Conservation (phyloP, 1,140 invertebrate genomes). For the Apis florea region DNA sequence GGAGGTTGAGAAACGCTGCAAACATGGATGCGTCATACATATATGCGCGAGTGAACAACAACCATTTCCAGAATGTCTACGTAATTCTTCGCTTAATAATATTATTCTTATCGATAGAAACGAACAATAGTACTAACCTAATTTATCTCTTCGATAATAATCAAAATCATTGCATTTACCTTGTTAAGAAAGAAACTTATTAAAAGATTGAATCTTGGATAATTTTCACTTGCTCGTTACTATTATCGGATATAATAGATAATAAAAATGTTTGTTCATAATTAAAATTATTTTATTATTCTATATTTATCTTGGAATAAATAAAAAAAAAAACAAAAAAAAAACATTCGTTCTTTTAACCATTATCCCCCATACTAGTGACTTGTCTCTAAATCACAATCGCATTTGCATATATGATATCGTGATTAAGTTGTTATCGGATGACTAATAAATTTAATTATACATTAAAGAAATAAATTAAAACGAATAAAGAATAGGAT, state of each 20-base stretch:
- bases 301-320: neutral
- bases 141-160: constrained; percentile 8
- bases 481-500: constrained; percentile 12
- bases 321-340: constrained; percentile 3
- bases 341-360: neutral
- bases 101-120: constrained; percentile 30
- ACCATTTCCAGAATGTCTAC: constrained; percentile 57
- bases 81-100: constrained; percentile 12
- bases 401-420: neutral
- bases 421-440: constrained; percentile 10
- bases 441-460: constrained; percentile 6
- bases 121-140: constrained; percentile 11
- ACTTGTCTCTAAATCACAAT: constrained; percentile 3
- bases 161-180: neutral
- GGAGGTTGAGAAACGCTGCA: constrained; percentile 22
- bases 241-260: neutral
- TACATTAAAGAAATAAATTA: constrained; percentile 37
- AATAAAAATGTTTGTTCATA: neutral
- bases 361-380: neutral
- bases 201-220: neutral
- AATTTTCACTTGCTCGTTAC: neutral
- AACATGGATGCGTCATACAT: constrained; percentile 16
- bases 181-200: neutral
- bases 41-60: constrained; percentile 57
- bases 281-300: neutral